phyloP scores from a whole-genome alignment of 2,113 vertebrate species.

The Mungos mungo region DNA sequence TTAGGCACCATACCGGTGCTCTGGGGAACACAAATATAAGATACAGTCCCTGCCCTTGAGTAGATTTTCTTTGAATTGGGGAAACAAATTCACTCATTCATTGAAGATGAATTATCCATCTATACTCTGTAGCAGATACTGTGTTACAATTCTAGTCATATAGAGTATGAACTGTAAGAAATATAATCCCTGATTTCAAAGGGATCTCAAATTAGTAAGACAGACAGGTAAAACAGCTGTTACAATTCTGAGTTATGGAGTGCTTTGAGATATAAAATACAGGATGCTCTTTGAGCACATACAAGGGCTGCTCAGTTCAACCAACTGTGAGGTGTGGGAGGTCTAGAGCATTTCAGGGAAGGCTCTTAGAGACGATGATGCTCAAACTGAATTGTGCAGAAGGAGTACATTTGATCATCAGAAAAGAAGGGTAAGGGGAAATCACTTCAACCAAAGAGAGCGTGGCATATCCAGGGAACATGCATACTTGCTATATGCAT shows the following conservation, averaged over 20 bases:
- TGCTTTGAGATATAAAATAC: background rate
- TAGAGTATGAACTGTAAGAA: background rate
- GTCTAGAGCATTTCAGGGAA: background rate
- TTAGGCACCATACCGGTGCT: background rate
- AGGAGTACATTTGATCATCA: background rate
- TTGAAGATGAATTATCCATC: background rate
- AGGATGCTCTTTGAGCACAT: background rate
- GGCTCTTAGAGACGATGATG: background rate
- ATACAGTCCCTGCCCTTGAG: background rate
- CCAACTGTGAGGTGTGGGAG: background rate
- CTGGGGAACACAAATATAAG: background rate
- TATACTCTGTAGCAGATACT: background rate
- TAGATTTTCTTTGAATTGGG: constrained; percentile 12
- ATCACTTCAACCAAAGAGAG: background rate
- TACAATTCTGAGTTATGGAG: background rate
- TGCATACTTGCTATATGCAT: background rate
- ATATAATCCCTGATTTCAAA: background rate
- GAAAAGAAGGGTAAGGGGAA: background rate
- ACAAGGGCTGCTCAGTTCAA: background rate
- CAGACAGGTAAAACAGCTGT: background rate
- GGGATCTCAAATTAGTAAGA: background rate
- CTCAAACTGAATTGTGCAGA: background rate
- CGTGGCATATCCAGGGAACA: background rate
- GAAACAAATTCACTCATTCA: constrained; percentile 12
- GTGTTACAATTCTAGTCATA: background rate